Base-by-base conservation (phyloP, 2,797 vertebrate species). In the Takifugu ocellatus region DNA sequence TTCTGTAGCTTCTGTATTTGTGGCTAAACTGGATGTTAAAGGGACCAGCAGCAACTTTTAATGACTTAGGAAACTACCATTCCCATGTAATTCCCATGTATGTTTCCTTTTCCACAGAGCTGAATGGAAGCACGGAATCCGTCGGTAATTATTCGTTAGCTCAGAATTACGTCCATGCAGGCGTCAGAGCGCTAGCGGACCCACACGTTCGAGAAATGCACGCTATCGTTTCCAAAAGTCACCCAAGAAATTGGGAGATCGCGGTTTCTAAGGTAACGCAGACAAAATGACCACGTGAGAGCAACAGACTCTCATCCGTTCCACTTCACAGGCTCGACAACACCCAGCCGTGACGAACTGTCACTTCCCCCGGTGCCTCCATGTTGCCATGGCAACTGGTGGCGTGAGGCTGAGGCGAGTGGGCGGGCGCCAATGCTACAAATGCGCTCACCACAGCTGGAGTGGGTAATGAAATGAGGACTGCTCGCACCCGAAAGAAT, bases 351-450 rank as follows among this genome's bases (percentile, higher is more conserved):
- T 59, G 73, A 79, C 81, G 80, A 81, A 84, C 72, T 84, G 85
- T 84, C 84, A 84, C 79, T 86, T 75, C 75, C 74, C 57, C 85
- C 74, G 60, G 63, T 71, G 78, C 71, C 76, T 74, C 72, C 53
- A 68, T 64, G 86, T 89, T 81, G 71, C 87, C 83, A 86, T 78
- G 83, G 86, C 60, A 87, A 89, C 86, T 57, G 45, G 24, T 75
- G 63, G 76, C 59, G 57, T 63, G 73, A 46, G 57, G 62, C 72
- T 71, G 54, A 68, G 64, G 70, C 24, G 63, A 78, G 85, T 87
- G 87, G 85, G 83, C 68, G 84, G 77, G 79, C 46, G 24, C 67
- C 65, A 66, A 84, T 46, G 17, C 74, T 86, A 85, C 67, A 54
- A 78, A 74, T 53, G 72, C 61, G 64, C 75, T 74, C 74, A 74